phyloP scores from a whole-genome alignment of 2,888 invertebrate species.

The Mesochorus sp. region DNA sequence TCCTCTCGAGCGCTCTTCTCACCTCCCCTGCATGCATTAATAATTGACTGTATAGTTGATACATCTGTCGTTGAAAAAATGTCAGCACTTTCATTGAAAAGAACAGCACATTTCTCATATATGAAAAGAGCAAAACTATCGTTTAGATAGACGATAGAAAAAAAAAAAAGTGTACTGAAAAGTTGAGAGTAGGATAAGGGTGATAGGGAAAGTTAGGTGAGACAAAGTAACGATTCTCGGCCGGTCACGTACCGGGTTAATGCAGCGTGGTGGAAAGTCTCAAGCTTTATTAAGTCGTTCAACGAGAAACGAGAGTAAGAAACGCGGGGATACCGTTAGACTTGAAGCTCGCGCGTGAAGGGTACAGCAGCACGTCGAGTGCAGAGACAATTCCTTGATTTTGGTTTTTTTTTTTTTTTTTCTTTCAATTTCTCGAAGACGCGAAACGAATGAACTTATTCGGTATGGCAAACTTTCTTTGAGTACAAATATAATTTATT shows the following conservation, averaged over 20 bases:
- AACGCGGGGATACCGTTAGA: slow-evolving; percentile 55
- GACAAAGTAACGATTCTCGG: slow-evolving; percentile 62
- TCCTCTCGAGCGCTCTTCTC: slow-evolving; percentile 23
- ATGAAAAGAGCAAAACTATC: slow-evolving; percentile 17
- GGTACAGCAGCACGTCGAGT: slow-evolving; percentile 1
- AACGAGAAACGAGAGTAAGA: slow-evolving; percentile 67
- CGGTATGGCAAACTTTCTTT: background rate
- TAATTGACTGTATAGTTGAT: slow-evolving; percentile 13
- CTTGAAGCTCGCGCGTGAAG: slow-evolving; percentile 17
- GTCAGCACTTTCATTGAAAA: background rate
- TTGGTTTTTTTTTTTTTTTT: background rate
- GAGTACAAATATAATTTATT: background rate
- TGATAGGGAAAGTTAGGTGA: slow-evolving; percentile 60
- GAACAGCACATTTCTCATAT: background rate
- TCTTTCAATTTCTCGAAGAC: background rate
- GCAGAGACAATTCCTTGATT: slow-evolving; percentile 20
- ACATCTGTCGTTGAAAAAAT: background rate
- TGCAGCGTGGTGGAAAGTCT: slow-evolving; percentile 77
- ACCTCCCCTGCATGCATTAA: slow-evolving; percentile 3
- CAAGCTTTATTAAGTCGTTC: slow-evolving; percentile 76
- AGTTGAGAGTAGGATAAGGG: slow-evolving; percentile 42
- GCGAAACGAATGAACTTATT: background rate
- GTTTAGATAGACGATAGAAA: slow-evolving; percentile 8
- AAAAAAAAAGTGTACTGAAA: slow-evolving; percentile 16
- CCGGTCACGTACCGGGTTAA: slow-evolving; percentile 78